Evolutionary conservation across 2,888 invertebrate genomes (phyloP).

Genomic region (Amorpha juglandis): DNA sequence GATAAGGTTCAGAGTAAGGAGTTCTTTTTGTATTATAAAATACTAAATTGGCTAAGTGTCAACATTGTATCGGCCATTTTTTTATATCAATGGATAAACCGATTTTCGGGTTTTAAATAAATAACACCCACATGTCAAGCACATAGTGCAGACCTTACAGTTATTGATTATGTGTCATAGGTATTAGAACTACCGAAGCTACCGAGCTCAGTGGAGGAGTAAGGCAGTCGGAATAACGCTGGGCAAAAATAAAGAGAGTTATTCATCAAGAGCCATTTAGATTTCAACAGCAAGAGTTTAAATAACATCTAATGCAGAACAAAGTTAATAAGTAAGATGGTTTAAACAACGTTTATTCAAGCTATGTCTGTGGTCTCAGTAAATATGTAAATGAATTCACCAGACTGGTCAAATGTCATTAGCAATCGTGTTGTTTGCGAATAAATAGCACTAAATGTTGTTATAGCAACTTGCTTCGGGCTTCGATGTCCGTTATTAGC

Average conservation of each 20-base stretch:
- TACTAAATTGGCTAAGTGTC: background rate
- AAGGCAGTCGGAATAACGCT: too few relatives aligned
- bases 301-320: background rate
- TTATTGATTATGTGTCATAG: too few relatives aligned
- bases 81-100: background rate
- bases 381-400: conserved; percentile 26
- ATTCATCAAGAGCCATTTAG: too few relatives aligned
- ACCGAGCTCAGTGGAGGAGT: too few relatives aligned
- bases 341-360: conserved; percentile 10
- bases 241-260: too few relatives aligned
- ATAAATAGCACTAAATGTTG: conserved; percentile 22
- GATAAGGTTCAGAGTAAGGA: conserved; percentile 14
- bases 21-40: conserved; percentile 11
- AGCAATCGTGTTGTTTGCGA: conserved; percentile 14
- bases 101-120: background rate
- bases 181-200: too few relatives aligned
- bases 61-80: background rate
- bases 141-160: too few relatives aligned
- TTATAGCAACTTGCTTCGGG: conserved; percentile 25
- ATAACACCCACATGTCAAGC: too few relatives aligned
- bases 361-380: conserved; percentile 13
- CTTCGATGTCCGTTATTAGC: conserved; percentile 7
- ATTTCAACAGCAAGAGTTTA: background rate
- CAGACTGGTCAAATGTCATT: conserved; percentile 22
- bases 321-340: background rate